Percentiles rank a stretch among this genome's conserved stretches.
These are phyloP conservation scores for Drosophila helvetica DNA, from an alignment of 2,888 invertebrate species.

Conservation along the genomic window DNA sequence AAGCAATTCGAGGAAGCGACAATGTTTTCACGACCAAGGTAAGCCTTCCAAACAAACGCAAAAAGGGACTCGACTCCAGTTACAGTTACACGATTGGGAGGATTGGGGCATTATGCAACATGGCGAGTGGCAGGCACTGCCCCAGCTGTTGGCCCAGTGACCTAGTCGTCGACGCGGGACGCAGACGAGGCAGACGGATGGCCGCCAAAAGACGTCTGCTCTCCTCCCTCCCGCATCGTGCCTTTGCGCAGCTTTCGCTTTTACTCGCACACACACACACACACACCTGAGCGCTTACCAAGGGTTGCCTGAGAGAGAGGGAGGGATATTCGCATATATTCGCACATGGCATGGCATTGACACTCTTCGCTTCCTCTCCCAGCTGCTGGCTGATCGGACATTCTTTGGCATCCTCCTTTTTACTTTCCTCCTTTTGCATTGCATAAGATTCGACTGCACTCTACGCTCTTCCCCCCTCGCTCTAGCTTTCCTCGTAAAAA, in stretches of 20 bases:
- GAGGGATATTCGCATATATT: constrained; percentile 28
- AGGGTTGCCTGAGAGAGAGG: constrained; percentile 7
- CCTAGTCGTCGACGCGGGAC: constrained; percentile 51
- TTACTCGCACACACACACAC: constrained; percentile 44
- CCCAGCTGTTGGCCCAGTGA: constrained; percentile 72
- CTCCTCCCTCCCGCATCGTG: neutral
- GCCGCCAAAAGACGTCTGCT: constrained; percentile 51
- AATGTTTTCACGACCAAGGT: constrained; percentile 82
- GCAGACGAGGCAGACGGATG: constrained; percentile 53
- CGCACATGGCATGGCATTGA: constrained; percentile 71
- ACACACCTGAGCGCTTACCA: constrained; percentile 4
- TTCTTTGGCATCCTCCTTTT: constrained; percentile 10
- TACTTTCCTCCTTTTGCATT: constrained; percentile 33
- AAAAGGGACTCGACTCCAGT: constrained; percentile 11
- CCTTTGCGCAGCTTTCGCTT: constrained; percentile 69
- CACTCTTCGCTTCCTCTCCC: constrained; percentile 44
- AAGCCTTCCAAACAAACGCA: constrained; percentile 53
- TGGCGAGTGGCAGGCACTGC: constrained; percentile 27
- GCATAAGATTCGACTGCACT: constrained; percentile 53
- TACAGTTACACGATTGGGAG: constrained; percentile 18
- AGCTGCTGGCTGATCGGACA: constrained; percentile 34
- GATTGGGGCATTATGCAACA: constrained; percentile 64
- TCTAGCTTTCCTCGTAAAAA: constrained; percentile 29
- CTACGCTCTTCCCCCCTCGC: constrained; percentile 7
- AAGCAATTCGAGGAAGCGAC: constrained; percentile 61